Base-by-base conservation (phyloP, 2,888 invertebrate genomes). In the Euspilapteryx auroguttella region DNA sequence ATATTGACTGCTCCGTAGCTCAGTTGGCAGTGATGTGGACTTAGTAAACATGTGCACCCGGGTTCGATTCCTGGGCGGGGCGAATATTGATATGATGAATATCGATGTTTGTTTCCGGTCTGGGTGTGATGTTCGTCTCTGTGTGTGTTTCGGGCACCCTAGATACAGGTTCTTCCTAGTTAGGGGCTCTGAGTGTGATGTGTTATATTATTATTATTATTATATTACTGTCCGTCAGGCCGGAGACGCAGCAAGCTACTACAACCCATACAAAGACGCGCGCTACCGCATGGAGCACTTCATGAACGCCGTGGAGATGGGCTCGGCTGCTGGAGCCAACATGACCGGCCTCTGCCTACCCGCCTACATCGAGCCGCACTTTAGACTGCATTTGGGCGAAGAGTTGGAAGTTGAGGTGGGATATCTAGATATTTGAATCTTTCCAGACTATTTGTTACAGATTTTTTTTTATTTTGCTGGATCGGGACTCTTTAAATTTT, bases 321-420 rank as follows among this genome's bases (percentile, higher is more conserved):
- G 73, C n/a, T 32, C 26, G 38, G 29, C 66, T 9, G 73, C 71
- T 2, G 73, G 69, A 13, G 49, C 56, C 36, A 73, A 73, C 47
- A 71, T 73, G 73, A 46, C 71, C 2, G 73, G 73, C 25, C 55
- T 47, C 45, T 69, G 71, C 71, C 36, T 37, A 1, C 48, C 68
- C 2, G 51, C 51, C 47, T 69, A 69, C 42, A 42, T 56, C 40
- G 71, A 71, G 44, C 65, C 63, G 4, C 46, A 56, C 38, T 69
- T 37, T 41, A 41, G 41, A 39, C 27, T 69, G 9, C 10, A 2
- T 11, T 47, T 73, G 2, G 62, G 55, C 1, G 36, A 47, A 0
- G 33, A 33, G 2, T 27, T 63, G 3, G 30, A 55, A 7, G 45
- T 63, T 44, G 53, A 64, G 58, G 63, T 54, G 4, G 28, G 13